A percentile compares a stretch with the other conserved stretches of the same genome.
These are phyloP conservation scores for Drosophila hamatofila DNA, from an alignment of 2,888 invertebrate species.

Conservation along the genomic window DNA sequence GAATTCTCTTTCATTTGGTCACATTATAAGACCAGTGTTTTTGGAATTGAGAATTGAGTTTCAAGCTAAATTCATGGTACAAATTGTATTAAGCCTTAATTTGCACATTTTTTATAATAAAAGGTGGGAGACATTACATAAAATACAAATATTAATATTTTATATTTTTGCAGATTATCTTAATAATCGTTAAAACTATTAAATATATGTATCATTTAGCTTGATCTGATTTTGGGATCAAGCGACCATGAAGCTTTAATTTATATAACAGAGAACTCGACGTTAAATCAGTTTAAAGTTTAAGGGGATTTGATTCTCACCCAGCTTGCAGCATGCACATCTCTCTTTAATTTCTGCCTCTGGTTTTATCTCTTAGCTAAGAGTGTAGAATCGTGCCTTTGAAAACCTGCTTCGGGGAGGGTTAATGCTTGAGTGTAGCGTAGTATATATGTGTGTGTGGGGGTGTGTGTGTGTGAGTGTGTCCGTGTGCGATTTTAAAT, in stretches of 20 bases:
- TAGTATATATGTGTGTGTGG: neutral
- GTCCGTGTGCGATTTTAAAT: constrained; percentile 12
- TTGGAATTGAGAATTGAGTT: neutral
- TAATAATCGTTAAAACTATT: no score
- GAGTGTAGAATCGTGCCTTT: constrained; percentile 22
- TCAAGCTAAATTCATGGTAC: neutral
- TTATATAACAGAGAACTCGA: neutral
- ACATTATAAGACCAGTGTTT: neutral
- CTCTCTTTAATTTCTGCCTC: constrained; percentile 27
- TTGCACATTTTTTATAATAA: neutral
- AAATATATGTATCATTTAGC: no score
- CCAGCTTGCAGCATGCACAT: constrained; percentile 22
- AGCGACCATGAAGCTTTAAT: neutral
- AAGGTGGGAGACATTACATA: neutral
- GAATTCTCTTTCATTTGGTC: constrained; percentile 29
- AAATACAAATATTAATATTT: no score
- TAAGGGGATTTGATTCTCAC: constrained; percentile 16
- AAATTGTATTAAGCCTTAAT: neutral
- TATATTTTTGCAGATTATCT: no score
- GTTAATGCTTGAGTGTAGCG: constrained; percentile 40
- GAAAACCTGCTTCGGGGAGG: constrained; percentile 61
- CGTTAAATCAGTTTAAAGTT: constrained; percentile 14
- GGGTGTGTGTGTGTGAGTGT: neutral
- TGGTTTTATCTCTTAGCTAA: constrained; percentile 27
- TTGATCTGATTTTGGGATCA: no score